phyloP scores from a whole-genome alignment of 1,140 invertebrate genomes.

The Sinella curviseta region DNA sequence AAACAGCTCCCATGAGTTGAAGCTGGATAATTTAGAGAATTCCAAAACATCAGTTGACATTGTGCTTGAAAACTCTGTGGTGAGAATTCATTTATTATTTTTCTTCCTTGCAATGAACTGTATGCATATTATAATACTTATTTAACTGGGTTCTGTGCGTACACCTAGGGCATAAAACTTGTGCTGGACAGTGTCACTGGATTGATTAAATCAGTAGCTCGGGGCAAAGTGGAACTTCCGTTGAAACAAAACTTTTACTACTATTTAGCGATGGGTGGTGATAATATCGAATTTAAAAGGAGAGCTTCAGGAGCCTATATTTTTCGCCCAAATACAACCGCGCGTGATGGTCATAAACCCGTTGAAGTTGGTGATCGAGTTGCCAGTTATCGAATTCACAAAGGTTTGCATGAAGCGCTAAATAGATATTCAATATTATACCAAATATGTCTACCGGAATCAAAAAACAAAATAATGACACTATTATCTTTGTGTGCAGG shows the following conservation, averaged over 20 bases:
- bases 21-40: neutral
- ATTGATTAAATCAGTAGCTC: neutral
- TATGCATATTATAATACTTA: neutral
- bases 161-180: neutral
- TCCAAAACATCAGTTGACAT: neutral
- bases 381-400: conserved; percentile 57
- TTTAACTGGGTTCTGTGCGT: no score
- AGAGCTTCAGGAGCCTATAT: conserved; percentile 66
- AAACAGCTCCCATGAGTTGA: neutral
- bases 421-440: neutral
- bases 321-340: conserved; percentile 61
- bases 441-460: no score
- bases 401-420: neutral
- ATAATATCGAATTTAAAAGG: conserved; percentile 58
- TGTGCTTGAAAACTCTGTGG: neutral
- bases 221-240: conserved; percentile 16
- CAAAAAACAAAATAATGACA: neutral
- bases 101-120: neutral
- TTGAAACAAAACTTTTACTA: conserved; percentile 74
- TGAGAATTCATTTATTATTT: no score
- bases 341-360: conserved; percentile 39
- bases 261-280: conserved; percentile 68
- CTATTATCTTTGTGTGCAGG: neutral
- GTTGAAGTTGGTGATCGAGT: conserved; percentile 46
- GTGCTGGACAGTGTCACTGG: neutral